Base-by-base conservation (phyloP, 2,888 invertebrate species). In the Ectropis crepuscularia region DNA sequence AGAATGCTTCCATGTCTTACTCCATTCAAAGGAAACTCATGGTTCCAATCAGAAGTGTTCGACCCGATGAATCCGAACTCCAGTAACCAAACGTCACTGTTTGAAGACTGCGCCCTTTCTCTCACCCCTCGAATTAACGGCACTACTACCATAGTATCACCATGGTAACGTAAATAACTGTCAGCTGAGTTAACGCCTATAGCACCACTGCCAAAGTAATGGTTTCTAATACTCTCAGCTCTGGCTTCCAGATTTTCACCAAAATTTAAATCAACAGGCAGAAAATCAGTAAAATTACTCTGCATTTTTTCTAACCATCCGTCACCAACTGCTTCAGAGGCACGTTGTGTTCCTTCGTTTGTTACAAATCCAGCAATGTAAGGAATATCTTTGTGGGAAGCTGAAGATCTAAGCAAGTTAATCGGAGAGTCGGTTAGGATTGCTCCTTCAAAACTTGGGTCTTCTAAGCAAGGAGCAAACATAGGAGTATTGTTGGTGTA, bases 1-100 rank as follows among this genome's bases (percentile, higher is more conserved):
- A 65, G 43, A 43, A 61, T 54, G n/a, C 57, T 53, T 8, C 65
- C 65, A 46, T 65, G 65, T 11, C 61, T 51, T 9, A 50, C 54
- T 12, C 61, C 65, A 43, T 36, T 53, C 11, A 65, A 6, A 5
- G 16, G 41, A 42, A 51, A 28, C 16, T 1, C 6, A 36, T 10
- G n/a, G 9, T 10, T 38, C 54, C 54, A 54, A 38, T 54, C 46
- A n/a, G 54, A 42, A n/a, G 41, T 54, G 46, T 54, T 54, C 0
- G 54, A 46, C 8, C 54, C 54, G 10, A 37, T 38, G 12, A 38
- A 54, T 37, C 12, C 54, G 6, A 54, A 11, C 38, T 54, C 54
- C 0, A 54, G 6, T 5, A 54, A 38, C 6, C 6, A 45, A 0
- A 38, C 38, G 10, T 38, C 5, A 10, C 16, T 38, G 0, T 4